Evolutionary conservation across 2,113 vertebrate genomes (phyloP).

Genomic region (Oenanthe oenanthe): DNA sequence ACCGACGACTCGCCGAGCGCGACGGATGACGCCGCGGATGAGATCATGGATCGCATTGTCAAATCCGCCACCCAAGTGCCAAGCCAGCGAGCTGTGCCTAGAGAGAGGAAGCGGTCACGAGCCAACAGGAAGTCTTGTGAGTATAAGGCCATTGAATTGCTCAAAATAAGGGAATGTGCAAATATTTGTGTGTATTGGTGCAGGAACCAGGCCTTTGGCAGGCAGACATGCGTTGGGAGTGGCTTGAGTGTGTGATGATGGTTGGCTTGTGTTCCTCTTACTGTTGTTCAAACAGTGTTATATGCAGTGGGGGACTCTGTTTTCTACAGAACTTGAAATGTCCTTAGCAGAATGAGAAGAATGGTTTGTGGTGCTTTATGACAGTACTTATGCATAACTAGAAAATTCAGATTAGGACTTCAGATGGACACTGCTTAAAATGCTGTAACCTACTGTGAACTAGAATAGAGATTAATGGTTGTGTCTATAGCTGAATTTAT

Average conservation of each 20-base stretch:
- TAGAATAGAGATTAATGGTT: not conserved
- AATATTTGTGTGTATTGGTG: rapidly evolving
- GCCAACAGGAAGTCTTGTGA: constrained; percentile 95
- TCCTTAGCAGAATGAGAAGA: not conserved
- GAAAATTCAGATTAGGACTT: not conserved
- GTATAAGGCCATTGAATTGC: constrained; percentile 40
- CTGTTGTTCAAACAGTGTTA: not conserved
- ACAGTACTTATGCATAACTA: not conserved
- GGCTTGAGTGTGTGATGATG: not conserved
- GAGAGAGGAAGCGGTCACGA: constrained; percentile 91
- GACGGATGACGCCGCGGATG: constrained; percentile 90
- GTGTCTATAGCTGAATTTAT: not conserved
- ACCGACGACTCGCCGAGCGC: constrained; percentile 84
- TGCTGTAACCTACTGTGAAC: not conserved
- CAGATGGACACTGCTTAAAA: not conserved
- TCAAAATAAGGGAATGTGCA: not conserved
- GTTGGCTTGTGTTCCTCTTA: not conserved
- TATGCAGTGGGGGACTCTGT: not conserved
- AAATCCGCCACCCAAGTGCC: constrained; percentile 96
- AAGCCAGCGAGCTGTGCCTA: constrained; percentile 86
- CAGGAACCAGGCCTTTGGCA: not conserved
- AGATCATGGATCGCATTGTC: constrained; percentile 98
- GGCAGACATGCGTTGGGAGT: not conserved
- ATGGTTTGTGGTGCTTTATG: not conserved
- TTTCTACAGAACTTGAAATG: not conserved